These are phyloP conservation scores for Lanius ludovicianus DNA, from an alignment of 2,113 vertebrate species.

Conservation along the genomic window DNA sequence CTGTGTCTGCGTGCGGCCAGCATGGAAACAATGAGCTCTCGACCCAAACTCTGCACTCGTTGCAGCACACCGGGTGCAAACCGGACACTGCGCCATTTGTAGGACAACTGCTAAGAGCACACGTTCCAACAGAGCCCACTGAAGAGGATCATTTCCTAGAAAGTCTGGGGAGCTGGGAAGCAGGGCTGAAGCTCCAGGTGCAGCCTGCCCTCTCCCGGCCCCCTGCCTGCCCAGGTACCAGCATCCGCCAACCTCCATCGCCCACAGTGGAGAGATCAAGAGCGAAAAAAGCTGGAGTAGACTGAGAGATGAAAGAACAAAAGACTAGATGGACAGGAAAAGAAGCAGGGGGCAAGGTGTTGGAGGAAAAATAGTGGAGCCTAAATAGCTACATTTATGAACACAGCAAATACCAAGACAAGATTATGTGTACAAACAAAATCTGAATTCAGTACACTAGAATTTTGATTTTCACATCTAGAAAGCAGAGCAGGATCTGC, in stretches of 20 bases:
- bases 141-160: neutral
- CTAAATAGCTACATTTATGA: neutral
- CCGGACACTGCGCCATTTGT: accelerated
- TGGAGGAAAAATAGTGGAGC: accelerated
- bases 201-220: constrained; percentile 60
- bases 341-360: neutral
- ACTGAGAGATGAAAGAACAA: neutral
- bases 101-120: neutral
- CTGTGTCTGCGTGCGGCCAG: neutral
- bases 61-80: accelerated
- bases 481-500: neutral
- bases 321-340: neutral
- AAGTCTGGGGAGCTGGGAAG: neutral
- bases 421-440: neutral
- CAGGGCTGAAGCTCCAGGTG: neutral
- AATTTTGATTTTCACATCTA: neutral
- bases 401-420: neutral
- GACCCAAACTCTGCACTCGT: accelerated
- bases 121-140: neutral
- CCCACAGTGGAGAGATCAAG: neutral
- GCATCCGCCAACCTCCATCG: accelerated
- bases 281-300: neutral
- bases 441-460: neutral
- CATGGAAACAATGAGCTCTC: neutral
- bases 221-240: neutral